phyloP scores from a whole-genome alignment of 2,113 vertebrate genomes.

The Geococcyx californianus region DNA sequence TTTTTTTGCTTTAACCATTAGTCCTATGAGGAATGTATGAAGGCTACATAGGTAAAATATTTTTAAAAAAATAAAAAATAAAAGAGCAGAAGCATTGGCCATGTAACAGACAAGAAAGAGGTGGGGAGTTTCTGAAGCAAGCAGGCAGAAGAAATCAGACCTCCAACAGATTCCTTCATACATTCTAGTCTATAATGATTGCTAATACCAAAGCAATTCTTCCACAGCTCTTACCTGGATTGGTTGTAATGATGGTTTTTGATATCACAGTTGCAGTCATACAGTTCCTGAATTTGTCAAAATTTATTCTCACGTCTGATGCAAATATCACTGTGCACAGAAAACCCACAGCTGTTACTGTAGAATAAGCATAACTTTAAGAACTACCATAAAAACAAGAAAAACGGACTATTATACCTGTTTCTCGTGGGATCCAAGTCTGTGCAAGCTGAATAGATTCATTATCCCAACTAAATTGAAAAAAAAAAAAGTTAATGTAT shows the following conservation, averaged over 20 bases:
- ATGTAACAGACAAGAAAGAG: neutral
- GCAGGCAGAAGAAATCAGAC: neutral
- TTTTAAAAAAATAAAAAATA: neutral
- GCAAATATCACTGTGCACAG: conserved; percentile 90
- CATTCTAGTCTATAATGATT: neutral
- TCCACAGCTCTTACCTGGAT: conserved; percentile 84
- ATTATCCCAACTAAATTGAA: conserved; percentile 88
- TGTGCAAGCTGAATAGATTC: conserved; percentile 90
- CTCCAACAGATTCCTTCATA: neutral
- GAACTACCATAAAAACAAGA: conserved; percentile 19
- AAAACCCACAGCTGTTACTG: conserved; percentile 26
- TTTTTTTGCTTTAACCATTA: neutral
- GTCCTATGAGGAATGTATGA: neutral
- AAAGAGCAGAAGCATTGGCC: neutral
- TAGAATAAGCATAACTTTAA: neutral
- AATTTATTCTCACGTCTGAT: conserved; percentile 89
- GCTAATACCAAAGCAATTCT: neutral
- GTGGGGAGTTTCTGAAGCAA: too few species aligned
- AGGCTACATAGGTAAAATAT: neutral
- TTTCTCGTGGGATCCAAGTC: conserved; percentile 86
- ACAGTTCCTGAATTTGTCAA: conserved; percentile 90
- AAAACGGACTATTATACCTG: conserved; percentile 76
- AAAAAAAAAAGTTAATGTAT: neutral
- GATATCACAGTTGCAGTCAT: conserved; percentile 92
- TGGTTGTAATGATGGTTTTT: conserved; percentile 93